Evolutionary conservation across 2,888 invertebrate genomes (phyloP), one percentile per base, ranked within the genome.

Genomic region (Phyllotreta striolata): DNA sequence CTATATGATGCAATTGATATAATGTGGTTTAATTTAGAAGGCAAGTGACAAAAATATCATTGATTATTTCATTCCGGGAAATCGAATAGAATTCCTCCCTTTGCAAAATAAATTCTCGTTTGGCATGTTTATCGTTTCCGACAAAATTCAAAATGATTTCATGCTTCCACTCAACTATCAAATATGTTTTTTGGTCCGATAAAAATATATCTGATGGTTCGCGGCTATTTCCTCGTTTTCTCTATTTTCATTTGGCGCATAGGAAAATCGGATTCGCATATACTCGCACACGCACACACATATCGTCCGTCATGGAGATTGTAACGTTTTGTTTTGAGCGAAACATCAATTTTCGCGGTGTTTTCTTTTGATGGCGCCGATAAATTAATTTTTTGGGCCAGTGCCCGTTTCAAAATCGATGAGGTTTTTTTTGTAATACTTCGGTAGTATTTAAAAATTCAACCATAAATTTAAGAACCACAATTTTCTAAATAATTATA

Each of bases 91-190:
- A 75, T 73, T 75, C 75, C 76, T 72, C 75, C 76, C 76, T 74
- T 73, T 70, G 71, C 24, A 24, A 74, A 77, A 78, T 78, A 78
- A 77, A 79, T 78, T 76, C 73, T 69, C 73, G 69, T 41, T 64
- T 74, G 77, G 75, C 77, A 77, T 79, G 77, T 79, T 79, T 79
- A 79, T 78, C 76, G 78, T 76, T 79, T 78, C 77, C 78, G 75
- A 73, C 66, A 73, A 75, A 74, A 74, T 73, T 72, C 68, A 69
- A 72, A 74, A 77, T 73, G 74, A 76, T 75, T 72, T 74, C 71
- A 73, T 72, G 72, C 67, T 71, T 66, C 71, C 70, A 72, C 70
- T 71, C 72, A 72, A 70, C 70, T 71, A 69, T 67, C 66, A 64
- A 69, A 72, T 71, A 71, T 70, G 69, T 69, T 69, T 72, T 73